Base-by-base conservation (phyloP, 2,797 vertebrate species). In the Sebastes alutus region DNA sequence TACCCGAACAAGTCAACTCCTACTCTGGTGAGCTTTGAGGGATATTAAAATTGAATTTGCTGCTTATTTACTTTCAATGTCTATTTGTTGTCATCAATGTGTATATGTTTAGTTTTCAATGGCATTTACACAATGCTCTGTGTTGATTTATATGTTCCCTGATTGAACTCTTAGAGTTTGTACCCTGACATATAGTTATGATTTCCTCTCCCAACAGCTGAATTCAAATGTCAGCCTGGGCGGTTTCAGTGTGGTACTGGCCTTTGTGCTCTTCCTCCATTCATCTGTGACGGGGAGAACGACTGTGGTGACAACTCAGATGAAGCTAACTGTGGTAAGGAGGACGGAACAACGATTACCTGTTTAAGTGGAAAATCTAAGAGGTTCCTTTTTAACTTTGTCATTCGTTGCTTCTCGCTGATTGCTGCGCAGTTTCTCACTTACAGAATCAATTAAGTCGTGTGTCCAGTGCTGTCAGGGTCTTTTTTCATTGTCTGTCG, bases 231-330 rank as follows among this genome's bases (percentile, higher is more conserved):
- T 86, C 98, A 99, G 80, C 98, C 98, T 4, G 98, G 98, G 14
- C 96, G 98, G 68, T 99, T 99, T 89, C 98, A 99, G 90, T 99
- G 98, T 60, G 98, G 98, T 77, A 99, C 98, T 8, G 98, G 98
- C 56, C 97, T 99, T 64, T 99, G 98, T 84, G 98, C 98, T 33
- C 96, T 99, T 18, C 98, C 98, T 22, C 98, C 98, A 9, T 99
- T 99, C 89, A 98, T 99, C 93, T 99, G 98, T 80, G 98, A 99
- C 78, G 98, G 98, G 86, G 98, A 99, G 84, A 99, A 99, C 3
- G 98, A 99, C 75, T 99, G 98, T 83, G 98, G 98, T 9, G 98
- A 99, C 94, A 99, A 99, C 88, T 99, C 98, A 0, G 98, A 99
- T 73, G 98, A 99, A 85, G 96, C 98, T 32, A 99, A 99, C 94